phyloP scores from a whole-genome alignment of 1,140 invertebrate genomes.

The Trichogramma pretiosum region DNA sequence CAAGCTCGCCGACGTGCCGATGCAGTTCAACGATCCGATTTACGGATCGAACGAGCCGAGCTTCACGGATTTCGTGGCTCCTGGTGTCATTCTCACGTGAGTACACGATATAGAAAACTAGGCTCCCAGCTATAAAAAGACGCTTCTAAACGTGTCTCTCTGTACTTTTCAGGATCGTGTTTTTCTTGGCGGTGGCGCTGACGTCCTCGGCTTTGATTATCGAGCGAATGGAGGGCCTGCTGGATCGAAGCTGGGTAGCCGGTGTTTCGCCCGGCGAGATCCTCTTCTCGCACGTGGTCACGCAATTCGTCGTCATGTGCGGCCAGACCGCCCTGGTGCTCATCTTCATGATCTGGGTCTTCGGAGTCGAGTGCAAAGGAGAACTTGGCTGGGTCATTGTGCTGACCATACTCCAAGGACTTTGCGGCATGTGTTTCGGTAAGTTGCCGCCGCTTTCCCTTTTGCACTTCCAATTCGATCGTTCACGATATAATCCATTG shows the following conservation, averaged over 20 bases:
- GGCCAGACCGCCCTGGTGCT: slow-evolving; percentile 82
- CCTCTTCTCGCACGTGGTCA: slow-evolving; percentile 83
- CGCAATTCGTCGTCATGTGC: slow-evolving; percentile 88
- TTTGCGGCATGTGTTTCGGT: slow-evolving; percentile 92
- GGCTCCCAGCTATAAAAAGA: too few relatives aligned
- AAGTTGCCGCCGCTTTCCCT: slow-evolving; percentile 13
- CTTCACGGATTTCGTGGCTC: slow-evolving; percentile 92
- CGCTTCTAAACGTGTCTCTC: not conserved
- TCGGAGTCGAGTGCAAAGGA: slow-evolving; percentile 77
- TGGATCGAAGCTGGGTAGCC: slow-evolving; percentile 80
- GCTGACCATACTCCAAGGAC: slow-evolving; percentile 74
- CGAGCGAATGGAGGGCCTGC: slow-evolving; percentile 79
- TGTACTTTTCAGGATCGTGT: slow-evolving; percentile 73
- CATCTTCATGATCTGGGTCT: slow-evolving; percentile 83
- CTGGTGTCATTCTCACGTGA: slow-evolving; percentile 88
- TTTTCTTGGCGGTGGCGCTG: slow-evolving; percentile 86
- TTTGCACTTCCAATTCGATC: not conserved
- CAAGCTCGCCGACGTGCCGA: slow-evolving; percentile 72
- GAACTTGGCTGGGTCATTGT: slow-evolving; percentile 75
- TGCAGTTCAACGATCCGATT: slow-evolving; percentile 73
- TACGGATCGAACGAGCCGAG: slow-evolving; percentile 80
- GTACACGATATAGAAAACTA: slow-evolving; percentile 25
- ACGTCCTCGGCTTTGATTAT: slow-evolving; percentile 86
- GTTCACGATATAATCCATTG: not conserved
- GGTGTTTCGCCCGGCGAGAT: slow-evolving; percentile 85